phyloP scores from a whole-genome alignment of 2,888 invertebrate genomes.

The Yponomeuta evonymella region DNA sequence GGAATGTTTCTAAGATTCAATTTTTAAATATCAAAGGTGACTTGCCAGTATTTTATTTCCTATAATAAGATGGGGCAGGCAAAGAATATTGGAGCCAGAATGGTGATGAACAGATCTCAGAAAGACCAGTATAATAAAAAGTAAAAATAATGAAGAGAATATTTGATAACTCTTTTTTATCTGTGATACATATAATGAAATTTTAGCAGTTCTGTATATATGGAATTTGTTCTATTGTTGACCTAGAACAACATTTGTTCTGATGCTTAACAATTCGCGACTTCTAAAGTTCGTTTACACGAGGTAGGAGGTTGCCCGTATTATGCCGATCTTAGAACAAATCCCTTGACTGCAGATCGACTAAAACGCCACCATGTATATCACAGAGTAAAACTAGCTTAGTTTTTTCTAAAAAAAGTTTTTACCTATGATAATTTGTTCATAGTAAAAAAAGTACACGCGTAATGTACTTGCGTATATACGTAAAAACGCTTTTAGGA shows the following conservation, averaged over 20 bases:
- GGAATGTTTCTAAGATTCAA: not conserved
- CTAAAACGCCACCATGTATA: slow-evolving; percentile 20
- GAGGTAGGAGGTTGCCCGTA: too few species aligned
- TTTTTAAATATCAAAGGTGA: not conserved
- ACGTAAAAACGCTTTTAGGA: slow-evolving; percentile 44
- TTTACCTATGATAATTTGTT: slow-evolving; percentile 63
- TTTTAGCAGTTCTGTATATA: too few species aligned
- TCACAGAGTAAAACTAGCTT: slow-evolving; percentile 29
- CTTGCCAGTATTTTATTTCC: not conserved
- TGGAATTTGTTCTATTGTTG: too few species aligned
- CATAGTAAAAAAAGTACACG: slow-evolving; percentile 9
- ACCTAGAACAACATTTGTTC: too few species aligned
- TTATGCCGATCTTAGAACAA: too few species aligned
- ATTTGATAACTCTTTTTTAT: slow-evolving; percentile 17
- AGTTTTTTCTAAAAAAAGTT: slow-evolving; percentile 32
- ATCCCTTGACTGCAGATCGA: too few species aligned
- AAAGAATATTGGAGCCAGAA: slow-evolving; percentile 39
- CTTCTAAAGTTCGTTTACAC: too few species aligned
- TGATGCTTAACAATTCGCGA: too few species aligned
- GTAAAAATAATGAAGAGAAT: slow-evolving; percentile 28
- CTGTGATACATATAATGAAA: not conserved
- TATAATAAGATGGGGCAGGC: slow-evolving; percentile 6
- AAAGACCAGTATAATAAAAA: slow-evolving; percentile 65
- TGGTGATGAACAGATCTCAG: slow-evolving; percentile 62
- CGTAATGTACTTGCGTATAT: slow-evolving; percentile 39